phyloP scores from a whole-genome alignment of 2,797 vertebrate species.

The Paratrypauchen microcephalus region DNA sequence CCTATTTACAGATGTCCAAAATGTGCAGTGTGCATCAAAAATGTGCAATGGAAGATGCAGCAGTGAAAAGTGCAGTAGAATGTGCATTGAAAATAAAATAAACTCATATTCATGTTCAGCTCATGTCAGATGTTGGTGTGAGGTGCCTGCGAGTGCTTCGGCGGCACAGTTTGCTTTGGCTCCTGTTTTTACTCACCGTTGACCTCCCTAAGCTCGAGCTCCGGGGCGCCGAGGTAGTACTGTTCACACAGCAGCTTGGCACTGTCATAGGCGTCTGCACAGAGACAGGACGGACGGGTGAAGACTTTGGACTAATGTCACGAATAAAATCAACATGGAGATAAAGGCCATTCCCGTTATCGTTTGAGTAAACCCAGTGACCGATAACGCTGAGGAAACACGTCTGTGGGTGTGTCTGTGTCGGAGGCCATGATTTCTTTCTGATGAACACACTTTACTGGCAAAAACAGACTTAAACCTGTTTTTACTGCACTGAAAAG shows the following conservation, averaged over 20 bases:
- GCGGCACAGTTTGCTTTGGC: neutral
- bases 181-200: constrained; percentile 73
- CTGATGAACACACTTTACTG: no score
- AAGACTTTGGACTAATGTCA: constrained; percentile 16
- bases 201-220: constrained; percentile 83
- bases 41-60: no score
- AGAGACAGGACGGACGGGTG: neutral
- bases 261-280: constrained; percentile 85
- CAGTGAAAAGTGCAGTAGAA: no score
- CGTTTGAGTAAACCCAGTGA: neutral
- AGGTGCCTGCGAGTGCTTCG: no score
- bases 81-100: no score
- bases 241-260: constrained; percentile 88
- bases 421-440: neutral
- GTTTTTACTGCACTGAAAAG: no score
- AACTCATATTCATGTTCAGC: no score
- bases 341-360: constrained; percentile 12
- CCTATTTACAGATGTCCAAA: no score
- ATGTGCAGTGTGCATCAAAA: no score
- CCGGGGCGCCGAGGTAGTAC: constrained; percentile 85
- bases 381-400: neutral
- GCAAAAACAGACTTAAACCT: no score
- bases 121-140: no score
- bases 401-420: no score
- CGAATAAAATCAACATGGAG: neutral